Conservation (phyloP, 2,797 vertebrate species). For the Rhabdomys pumilio region DNA sequence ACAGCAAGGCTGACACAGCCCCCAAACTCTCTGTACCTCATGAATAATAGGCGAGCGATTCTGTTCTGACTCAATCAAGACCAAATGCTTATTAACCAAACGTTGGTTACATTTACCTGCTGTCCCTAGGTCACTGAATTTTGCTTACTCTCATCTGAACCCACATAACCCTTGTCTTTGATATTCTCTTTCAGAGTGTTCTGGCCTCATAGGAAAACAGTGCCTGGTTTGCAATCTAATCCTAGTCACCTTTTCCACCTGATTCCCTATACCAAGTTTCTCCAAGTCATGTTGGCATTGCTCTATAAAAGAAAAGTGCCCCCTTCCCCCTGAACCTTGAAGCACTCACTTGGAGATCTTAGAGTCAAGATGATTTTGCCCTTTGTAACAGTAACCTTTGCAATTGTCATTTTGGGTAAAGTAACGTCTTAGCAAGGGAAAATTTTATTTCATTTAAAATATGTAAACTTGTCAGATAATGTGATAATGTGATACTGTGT, state of each 20-base stretch:
- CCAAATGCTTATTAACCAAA: background rate
- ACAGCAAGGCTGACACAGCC: background rate
- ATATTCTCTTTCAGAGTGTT: background rate
- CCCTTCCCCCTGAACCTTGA: background rate
- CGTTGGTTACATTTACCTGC: background rate
- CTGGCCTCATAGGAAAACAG: background rate
- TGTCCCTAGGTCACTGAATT: background rate
- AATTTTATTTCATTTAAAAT: slow-evolving; percentile 16
- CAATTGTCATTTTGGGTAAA: background rate
- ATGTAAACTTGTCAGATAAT: background rate
- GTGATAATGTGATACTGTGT: background rate
- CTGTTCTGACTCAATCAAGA: background rate
- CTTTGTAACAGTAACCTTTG: background rate
- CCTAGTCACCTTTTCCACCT: background rate
- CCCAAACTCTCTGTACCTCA: background rate
- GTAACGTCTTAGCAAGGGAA: background rate
- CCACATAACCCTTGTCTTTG: background rate
- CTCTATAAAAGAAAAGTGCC: background rate
- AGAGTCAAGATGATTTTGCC: background rate
- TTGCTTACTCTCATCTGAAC: background rate
- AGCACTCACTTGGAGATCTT: background rate
- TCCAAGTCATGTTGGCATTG: background rate
- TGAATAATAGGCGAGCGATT: background rate
- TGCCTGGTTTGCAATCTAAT: background rate
- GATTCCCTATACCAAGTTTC: background rate